Percentiles rank a stretch among this genome's conserved stretches.
Evolutionary conservation across 2,888 invertebrate species (phyloP).

Genomic region (Teinopalpus imperialis): DNA sequence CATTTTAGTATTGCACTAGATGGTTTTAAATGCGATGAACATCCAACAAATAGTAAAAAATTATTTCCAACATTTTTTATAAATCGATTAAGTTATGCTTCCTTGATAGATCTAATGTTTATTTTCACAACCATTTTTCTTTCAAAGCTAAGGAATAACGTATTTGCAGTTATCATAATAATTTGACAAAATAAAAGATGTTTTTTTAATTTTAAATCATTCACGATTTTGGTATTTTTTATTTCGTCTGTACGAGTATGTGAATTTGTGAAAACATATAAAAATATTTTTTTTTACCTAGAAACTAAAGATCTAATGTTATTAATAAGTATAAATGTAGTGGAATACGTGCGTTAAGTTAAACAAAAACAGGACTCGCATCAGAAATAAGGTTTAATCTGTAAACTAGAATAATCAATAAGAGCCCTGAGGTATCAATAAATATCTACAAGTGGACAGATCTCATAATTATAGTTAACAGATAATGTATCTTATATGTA

Average conservation of each 20-base stretch:
- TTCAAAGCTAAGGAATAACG: slow-evolving; percentile 13
- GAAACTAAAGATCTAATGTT: too few species aligned
- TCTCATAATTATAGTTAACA: slow-evolving; percentile 63
- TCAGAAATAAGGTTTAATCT: slow-evolving; percentile 17
- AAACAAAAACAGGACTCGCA: slow-evolving; percentile 26
- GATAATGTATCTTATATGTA: slow-evolving; percentile 54
- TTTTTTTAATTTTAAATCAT: too few species aligned
- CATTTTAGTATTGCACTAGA: slow-evolving; percentile 30
- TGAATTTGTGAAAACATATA: too few species aligned
- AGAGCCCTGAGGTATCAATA: slow-evolving; percentile 36
- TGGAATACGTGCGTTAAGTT: slow-evolving; percentile 28
- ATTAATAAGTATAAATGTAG: slow-evolving; percentile 1
- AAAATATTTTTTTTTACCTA: too few species aligned
- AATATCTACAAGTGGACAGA: slow-evolving; percentile 69
- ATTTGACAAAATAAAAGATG: too few species aligned
- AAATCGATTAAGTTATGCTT: too few species aligned
- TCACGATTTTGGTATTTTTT: too few species aligned
- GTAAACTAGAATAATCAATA: too few species aligned
- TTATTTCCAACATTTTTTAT: neutral
- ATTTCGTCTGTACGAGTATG: too few species aligned
- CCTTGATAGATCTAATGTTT: slow-evolving; percentile 9
- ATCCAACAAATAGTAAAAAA: slow-evolving; percentile 11
- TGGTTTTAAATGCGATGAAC: slow-evolving; percentile 24
- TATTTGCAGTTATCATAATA: too few species aligned
- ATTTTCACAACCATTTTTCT: slow-evolving; percentile 30